Base-by-base conservation (phyloP, 1,140 invertebrate species). In the Bombus pascuorum region DNA sequence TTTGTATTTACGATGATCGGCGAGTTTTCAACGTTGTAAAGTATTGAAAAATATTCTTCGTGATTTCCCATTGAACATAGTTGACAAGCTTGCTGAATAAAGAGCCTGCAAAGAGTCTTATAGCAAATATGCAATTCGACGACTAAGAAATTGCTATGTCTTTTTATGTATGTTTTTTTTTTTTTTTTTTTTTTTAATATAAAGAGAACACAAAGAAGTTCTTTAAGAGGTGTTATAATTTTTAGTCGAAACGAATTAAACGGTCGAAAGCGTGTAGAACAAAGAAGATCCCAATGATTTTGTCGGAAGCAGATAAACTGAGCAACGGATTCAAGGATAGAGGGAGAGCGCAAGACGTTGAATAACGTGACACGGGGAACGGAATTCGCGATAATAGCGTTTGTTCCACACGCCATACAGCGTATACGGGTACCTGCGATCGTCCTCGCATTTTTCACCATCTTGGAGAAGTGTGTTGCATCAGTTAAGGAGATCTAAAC, bases 361-460 rank as follows among this genome's bases (percentile, higher is more conserved):
- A 72, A 81, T 81, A 88, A 89, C 72, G 86, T 81, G 86, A 87
- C 47, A 81, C 73, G 47, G n/a, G 68, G 76, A 44, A 53, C 81
- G 86, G 87, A 88, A 88, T 86, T 86, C 78, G 71, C 84, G 87
- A 89, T 86, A 89, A 89, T 88, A 68, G 47, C 87, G 32, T 68
- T 32, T 15, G 71, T 59, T 82, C 57, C 70, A 74, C 57, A 62
- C 53, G 77, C 73, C 59, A 47, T 85, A 44, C 53, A 62, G 79
- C 88, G 84, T 86, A 71, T 86, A 91, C 86, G 83, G 86, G 81
- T 82, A 82, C 81, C 86, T 79, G 34, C 65, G 78, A 85, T 83
- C 83, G 89, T 81, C 89, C 90, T 91, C 85, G 89, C 87, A 91
- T 91, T 91, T 91, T 91, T 86, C 89, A 57, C 86, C 83, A 86